These are phyloP conservation scores for Drosophila micromelanica DNA, from an alignment of 1,140 invertebrate genomes.

Conservation along the genomic window DNA sequence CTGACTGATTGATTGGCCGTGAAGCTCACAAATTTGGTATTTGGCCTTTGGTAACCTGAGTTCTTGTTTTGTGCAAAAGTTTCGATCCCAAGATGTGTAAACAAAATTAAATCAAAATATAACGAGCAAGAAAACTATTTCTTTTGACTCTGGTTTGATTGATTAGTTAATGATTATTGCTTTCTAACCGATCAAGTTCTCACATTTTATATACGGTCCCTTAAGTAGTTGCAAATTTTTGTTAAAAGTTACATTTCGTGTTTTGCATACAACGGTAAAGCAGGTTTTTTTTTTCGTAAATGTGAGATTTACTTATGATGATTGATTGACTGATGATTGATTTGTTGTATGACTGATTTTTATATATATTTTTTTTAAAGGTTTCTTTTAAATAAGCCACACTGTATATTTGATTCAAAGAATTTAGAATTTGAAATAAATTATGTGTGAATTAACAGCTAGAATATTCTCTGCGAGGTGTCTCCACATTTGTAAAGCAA, in stretches of 20 bases:
- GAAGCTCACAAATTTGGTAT: background rate
- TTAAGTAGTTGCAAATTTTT: no score
- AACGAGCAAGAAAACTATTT: background rate
- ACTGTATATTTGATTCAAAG: no score
- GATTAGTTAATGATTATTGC: background rate
- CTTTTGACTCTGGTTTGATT: background rate
- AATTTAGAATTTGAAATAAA: no score
- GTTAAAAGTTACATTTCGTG: no score
- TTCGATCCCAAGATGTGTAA: background rate
- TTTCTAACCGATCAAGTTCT: background rate
- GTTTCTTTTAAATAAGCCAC: no score
- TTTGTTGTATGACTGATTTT: background rate
- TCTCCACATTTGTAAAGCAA: no score
- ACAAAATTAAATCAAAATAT: background rate
- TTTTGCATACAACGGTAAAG: no score
- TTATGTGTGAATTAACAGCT: no score
- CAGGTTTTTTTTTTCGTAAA: no score
- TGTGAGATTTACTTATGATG: background rate
- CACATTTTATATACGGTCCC: no score
- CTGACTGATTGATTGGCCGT: conserved; percentile 4
- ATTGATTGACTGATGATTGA: conserved; percentile 1
- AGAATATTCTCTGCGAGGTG: no score
- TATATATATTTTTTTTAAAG: no score
- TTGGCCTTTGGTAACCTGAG: background rate
- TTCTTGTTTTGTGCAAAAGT: background rate